phyloP scores from a whole-genome alignment of 2,888 invertebrate genomes.

The Synergus itoensis region DNA sequence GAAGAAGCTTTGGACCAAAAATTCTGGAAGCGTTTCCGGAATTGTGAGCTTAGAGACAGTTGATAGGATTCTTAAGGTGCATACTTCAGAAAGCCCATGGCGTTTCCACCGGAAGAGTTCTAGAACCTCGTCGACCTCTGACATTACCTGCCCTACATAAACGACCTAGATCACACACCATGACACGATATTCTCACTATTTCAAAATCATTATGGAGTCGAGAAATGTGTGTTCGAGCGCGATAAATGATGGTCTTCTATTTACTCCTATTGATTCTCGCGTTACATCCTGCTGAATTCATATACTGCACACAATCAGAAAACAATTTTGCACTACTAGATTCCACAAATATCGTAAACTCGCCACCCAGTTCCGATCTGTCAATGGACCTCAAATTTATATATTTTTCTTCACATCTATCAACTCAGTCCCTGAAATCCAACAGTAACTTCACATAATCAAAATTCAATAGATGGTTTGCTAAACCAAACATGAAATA shows the following conservation, averaged over 20 bases:
- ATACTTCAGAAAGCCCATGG: background rate
- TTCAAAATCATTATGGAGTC: constrained; percentile 23
- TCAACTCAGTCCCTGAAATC: background rate
- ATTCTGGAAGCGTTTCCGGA: background rate
- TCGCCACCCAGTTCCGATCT: background rate
- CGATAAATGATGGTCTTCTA: constrained; percentile 21
- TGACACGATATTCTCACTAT: constrained; percentile 30
- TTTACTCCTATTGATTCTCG: constrained; percentile 13
- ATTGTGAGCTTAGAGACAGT: background rate
- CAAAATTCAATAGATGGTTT: background rate
- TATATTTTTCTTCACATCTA: background rate
- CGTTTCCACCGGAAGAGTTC: constrained; percentile 29
- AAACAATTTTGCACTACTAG: constrained; percentile 9
- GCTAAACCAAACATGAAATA: background rate
- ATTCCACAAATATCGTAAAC: background rate
- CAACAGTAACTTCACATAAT: background rate
- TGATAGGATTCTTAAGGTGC: background rate
- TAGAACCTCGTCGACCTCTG: constrained; percentile 25
- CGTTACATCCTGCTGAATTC: background rate
- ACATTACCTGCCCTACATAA: constrained; percentile 35
- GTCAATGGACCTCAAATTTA: background rate
- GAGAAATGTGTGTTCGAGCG: constrained; percentile 24
- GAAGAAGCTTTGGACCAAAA: background rate
- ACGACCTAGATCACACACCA: constrained; percentile 26
- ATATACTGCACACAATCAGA: constrained; percentile 3